A percentile compares a stretch with the other conserved stretches of the same genome.
Evolutionary conservation across 2,888 invertebrate genomes (phyloP).

Genomic region (Polietes domitor): DNA sequence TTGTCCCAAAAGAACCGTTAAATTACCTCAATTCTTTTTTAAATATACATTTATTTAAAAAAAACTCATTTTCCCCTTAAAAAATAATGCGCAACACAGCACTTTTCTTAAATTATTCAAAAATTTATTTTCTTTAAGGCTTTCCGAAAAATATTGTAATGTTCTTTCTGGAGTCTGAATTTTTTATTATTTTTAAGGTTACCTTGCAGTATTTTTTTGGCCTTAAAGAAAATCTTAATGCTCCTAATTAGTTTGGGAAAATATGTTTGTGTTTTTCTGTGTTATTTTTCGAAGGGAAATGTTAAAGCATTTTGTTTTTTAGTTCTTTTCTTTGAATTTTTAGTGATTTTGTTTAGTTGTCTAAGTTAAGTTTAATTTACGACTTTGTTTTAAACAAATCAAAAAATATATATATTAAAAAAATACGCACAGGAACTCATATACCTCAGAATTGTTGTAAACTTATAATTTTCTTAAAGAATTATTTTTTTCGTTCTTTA

Average conservation of each 20-base stretch:
- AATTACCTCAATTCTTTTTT: conserved; percentile 61
- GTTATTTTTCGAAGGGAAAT: conserved; percentile 8
- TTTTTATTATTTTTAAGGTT: conserved; percentile 80
- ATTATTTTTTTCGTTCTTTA: conserved; percentile 59
- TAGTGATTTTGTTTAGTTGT: conserved; percentile 10
- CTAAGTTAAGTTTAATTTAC: conserved; percentile 55
- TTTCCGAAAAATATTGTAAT: conserved; percentile 3
- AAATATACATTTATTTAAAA: conserved; percentile 34
- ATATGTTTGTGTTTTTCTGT: background rate
- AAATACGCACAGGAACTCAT: conserved; percentile 79
- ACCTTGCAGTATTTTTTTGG: conserved; percentile 67
- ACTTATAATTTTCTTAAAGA: conserved; percentile 35
- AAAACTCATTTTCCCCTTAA: background rate
- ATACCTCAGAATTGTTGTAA: conserved; percentile 76
- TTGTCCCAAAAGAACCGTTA: conserved; percentile 61
- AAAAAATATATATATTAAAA: conserved; percentile 53
- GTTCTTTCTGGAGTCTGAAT: conserved; percentile 79
- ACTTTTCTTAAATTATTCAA: background rate
- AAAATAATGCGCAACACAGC: background rate
- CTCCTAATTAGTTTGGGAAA: conserved; percentile 20
- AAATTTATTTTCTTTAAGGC: background rate
- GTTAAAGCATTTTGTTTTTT: conserved; percentile 40
- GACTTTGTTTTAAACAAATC: conserved; percentile 47
- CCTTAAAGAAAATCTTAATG: background rate
- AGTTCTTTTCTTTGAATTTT: conserved; percentile 44